Percentiles rank a stretch among this genome's conserved stretches.
Evolutionary conservation across 1,140 invertebrate genomes (phyloP).

Genomic region (Cyclargus thomasi): DNA sequence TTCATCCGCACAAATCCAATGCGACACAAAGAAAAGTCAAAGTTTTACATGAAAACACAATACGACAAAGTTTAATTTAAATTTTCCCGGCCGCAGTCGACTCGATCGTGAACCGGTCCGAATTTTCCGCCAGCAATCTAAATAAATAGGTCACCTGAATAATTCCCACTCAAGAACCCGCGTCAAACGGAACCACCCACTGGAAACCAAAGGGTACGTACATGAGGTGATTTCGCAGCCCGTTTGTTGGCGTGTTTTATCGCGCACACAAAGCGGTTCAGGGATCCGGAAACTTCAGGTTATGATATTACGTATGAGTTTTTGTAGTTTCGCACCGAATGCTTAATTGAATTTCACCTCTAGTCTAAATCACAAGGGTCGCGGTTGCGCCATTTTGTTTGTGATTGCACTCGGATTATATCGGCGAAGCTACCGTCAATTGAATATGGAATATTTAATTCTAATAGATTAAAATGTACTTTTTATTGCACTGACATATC

Average conservation of each 20-base stretch:
- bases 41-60: not conserved
- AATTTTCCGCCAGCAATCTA: conserved; percentile 10
- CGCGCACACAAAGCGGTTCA: not conserved
- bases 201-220: conserved; percentile 4
- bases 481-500: no score
- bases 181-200: not conserved
- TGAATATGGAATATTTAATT: no score
- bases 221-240: not conserved
- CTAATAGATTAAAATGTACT: no score
- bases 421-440: no score
- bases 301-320: conserved; percentile 14
- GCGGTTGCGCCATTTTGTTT: not conserved
- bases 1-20: not conserved
- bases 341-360: conserved; percentile 2
- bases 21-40: not conserved
- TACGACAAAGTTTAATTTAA: conserved; percentile 3
- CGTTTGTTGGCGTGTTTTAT: not conserved
- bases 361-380: not conserved
- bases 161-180: conserved; percentile 6
- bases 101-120: conserved; percentile 5
- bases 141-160: conserved; percentile 13
- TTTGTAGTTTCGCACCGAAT: conserved; percentile 7
- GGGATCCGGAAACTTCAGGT: conserved; percentile 1
- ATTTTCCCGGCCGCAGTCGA: not conserved
- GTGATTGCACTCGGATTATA: not conserved